Conservation (phyloP, 1,140 invertebrate genomes). For the Chrysoperla carnea region DNA sequence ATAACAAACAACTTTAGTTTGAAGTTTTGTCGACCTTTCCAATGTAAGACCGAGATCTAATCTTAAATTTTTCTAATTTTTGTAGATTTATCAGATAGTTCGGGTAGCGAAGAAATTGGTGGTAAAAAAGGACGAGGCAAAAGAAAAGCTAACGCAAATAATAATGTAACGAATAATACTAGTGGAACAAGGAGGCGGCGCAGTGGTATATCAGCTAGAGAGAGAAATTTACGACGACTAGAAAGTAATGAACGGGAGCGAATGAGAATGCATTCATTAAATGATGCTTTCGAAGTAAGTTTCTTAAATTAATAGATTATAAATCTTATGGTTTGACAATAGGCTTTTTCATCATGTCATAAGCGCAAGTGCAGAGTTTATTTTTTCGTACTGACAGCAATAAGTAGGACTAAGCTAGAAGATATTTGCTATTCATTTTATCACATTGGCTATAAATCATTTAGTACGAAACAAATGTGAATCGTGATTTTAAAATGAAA, state of each 20-base stretch:
- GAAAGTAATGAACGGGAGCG: slow-evolving; percentile 85
- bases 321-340: neutral
- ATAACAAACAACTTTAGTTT: no score
- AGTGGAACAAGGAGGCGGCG: slow-evolving; percentile 23
- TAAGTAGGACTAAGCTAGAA: no score
- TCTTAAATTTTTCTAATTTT: no score
- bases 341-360: no score
- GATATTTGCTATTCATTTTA: no score
- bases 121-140: neutral
- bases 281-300: slow-evolving; percentile 75
- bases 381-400: no score
- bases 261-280: slow-evolving; percentile 83
- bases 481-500: no score
- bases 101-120: neutral
- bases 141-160: neutral
- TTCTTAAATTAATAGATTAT: neutral
- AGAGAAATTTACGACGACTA: slow-evolving; percentile 65
- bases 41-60: no score
- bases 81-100: neutral
- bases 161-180: neutral
- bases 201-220: slow-evolving; percentile 47
- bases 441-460: no score
- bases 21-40: no score
- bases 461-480: no score
- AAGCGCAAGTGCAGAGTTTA: no score